Conservation (phyloP, 2,113 vertebrate species). For the Phalacrocorax aristotelis region DNA sequence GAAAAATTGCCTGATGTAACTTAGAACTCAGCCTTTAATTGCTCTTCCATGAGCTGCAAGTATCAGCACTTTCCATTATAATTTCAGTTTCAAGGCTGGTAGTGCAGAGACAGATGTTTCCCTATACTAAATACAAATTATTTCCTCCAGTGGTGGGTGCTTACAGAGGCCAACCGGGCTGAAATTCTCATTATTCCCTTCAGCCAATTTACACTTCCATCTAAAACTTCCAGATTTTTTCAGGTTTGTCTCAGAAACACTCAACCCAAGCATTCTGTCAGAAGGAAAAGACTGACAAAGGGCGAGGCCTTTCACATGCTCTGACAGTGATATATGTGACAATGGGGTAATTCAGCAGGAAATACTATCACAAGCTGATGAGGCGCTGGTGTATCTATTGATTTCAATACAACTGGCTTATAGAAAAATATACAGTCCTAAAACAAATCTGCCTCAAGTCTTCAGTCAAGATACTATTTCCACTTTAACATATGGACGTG, state of each 20-base stretch:
- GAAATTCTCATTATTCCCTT: neutral
- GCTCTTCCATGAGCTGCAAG: neutral
- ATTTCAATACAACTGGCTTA: neutral
- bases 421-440: neutral
- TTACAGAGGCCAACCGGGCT: neutral
- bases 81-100: neutral
- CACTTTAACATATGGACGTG: neutral
- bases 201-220: neutral
- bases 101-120: neutral
- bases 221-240: neutral
- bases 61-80: neutral
- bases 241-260: neutral
- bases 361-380: neutral
- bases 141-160: neutral
- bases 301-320: neutral
- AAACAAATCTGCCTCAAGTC: neutral
- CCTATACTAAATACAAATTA: neutral
- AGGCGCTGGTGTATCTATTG: neutral
- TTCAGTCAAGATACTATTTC: neutral
- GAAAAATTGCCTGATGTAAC: neutral
- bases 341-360: neutral
- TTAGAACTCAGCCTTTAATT: neutral
- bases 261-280: neutral
- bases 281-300: neutral
- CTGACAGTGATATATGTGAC: neutral